Base-by-base conservation (phyloP, 2,888 invertebrate species). In the Dromius quadrimaculatus region DNA sequence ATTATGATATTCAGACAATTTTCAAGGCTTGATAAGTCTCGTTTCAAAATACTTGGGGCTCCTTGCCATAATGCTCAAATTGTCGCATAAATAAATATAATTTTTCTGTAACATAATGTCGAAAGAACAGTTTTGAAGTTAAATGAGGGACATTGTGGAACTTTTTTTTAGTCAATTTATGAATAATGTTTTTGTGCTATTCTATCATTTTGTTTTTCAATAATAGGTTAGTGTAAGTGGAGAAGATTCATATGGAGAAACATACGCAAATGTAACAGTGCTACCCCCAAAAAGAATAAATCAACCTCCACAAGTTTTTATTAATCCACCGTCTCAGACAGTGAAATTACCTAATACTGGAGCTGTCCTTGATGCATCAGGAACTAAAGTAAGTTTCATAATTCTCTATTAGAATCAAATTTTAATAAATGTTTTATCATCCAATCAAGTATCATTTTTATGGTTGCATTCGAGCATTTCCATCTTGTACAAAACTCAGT, bases 261-360 rank as follows among this genome's bases (percentile, higher is more conserved):
- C 93, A 0, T 90, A 89, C 75, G 95, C 94, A 0, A 97, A 97
- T 80, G 93, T 97, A 1, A 95, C 94, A 0, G 97, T 97, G 9
- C 79, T 92, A 75, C 93, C 95, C 77, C 93, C 92, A 32, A 90
- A 91, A 71, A 85, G 95, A 70, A 89, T 90, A 70, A 97, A 97
- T 82, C 88, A 89, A 73, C 89, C 92, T 0, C 97, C 97, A 0
- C 87, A 90, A 71, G 95, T 94, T 0, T 86, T 95, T 41, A 94
- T 97, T 74, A 92, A 92, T 1, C 97, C 97, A 0, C 87, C 90
- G 1, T 87, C 90, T 34, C 95, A 95, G 82, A 91, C 91, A 5
- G 93, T 98, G 4, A 94, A 95, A 77, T 85, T 94, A 74, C 96
- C 97, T 0, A 97, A 94, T 76, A 92, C 92, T 0, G 92, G 91